These are phyloP conservation scores for Nerophis ophidion DNA, from an alignment of 2,113 vertebrate genomes.

Conservation along the genomic window DNA sequence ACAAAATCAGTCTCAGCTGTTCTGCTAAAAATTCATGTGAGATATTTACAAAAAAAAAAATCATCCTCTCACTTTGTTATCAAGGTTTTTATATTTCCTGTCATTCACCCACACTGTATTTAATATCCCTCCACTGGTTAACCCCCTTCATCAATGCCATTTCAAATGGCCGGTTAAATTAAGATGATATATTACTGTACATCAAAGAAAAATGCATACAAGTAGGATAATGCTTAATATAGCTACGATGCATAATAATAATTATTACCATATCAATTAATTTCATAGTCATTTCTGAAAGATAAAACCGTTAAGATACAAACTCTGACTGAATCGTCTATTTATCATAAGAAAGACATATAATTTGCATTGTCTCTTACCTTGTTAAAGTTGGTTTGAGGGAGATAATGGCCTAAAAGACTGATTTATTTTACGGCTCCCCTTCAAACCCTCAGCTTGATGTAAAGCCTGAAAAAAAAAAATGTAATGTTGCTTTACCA, in stretches of 20 bases:
- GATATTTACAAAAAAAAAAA: background rate
- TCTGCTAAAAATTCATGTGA: too few relatives aligned
- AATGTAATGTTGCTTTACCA: too few relatives aligned
- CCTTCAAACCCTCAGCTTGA: too few relatives aligned
- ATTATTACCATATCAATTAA: slow-evolving; percentile 74
- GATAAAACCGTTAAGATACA: too few relatives aligned
- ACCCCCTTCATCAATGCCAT: slow-evolving; percentile 37
- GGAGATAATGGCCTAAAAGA: too few relatives aligned
- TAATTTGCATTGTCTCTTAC: slow-evolving; percentile 35
- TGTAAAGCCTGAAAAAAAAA: too few relatives aligned
- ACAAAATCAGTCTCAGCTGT: too few relatives aligned
- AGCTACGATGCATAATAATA: slow-evolving; percentile 58
- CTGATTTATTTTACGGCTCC: too few relatives aligned
- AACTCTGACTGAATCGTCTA: slow-evolving; percentile 36
- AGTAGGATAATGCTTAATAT: slow-evolving; percentile 71
- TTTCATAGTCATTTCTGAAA: slow-evolving; percentile 50
- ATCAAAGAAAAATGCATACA: slow-evolving; percentile 48
- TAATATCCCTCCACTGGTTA: slow-evolving; percentile 27
- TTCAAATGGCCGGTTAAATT: slow-evolving; percentile 57
- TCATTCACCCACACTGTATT: slow-evolving; percentile 59
- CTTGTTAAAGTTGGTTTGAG: slow-evolving; percentile 26
- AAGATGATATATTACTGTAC: slow-evolving; percentile 73
- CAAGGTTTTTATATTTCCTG: slow-evolving; percentile 40
- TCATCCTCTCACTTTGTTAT: slow-evolving; percentile 3
- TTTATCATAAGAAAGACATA: slow-evolving; percentile 42